Percentiles rank a stretch among this genome's conserved stretches.
phyloP scores from a whole-genome alignment of 2,113 vertebrate genomes.

The Prionailurus viverrinus region DNA sequence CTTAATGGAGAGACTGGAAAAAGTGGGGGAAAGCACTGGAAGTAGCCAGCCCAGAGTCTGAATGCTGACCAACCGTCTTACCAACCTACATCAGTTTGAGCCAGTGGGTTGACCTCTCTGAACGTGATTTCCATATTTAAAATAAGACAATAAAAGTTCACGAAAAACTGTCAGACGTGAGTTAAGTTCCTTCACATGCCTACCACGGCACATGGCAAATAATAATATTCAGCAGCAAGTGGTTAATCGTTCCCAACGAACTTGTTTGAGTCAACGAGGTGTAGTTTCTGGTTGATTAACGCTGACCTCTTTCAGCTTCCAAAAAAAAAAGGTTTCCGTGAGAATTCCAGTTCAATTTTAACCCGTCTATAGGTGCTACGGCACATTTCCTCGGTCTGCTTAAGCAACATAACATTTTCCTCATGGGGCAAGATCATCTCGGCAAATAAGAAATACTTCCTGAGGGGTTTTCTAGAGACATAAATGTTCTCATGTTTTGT shows the following conservation, averaged over 20 bases:
- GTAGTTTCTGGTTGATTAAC: background rate
- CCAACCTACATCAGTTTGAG: fast-evolving
- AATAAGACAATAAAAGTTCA: background rate
- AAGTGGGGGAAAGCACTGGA: fast-evolving
- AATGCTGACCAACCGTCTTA: fast-evolving
- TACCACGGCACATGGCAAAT: background rate
- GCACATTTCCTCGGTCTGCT: background rate
- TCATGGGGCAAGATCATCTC: background rate
- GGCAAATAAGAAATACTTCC: background rate
- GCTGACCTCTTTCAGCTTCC: background rate
- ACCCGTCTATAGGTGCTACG: background rate
- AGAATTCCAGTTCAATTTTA: background rate
- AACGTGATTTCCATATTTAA: background rate
- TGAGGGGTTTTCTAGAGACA: background rate
- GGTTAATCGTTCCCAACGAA: background rate
- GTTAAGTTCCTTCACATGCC: background rate
- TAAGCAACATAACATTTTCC: background rate
- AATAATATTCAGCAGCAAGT: background rate
- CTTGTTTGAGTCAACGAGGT: background rate
- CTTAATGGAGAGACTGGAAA: background rate
- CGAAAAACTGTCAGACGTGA: background rate
- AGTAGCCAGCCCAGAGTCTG: background rate
- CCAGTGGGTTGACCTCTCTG: background rate
- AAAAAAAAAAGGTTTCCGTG: background rate
- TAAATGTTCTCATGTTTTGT: background rate